Evolutionary conservation across 2,797 vertebrate genomes (phyloP), one percentile per base, ranked within the genome.

Genomic region (Thunnus albacares): DNA sequence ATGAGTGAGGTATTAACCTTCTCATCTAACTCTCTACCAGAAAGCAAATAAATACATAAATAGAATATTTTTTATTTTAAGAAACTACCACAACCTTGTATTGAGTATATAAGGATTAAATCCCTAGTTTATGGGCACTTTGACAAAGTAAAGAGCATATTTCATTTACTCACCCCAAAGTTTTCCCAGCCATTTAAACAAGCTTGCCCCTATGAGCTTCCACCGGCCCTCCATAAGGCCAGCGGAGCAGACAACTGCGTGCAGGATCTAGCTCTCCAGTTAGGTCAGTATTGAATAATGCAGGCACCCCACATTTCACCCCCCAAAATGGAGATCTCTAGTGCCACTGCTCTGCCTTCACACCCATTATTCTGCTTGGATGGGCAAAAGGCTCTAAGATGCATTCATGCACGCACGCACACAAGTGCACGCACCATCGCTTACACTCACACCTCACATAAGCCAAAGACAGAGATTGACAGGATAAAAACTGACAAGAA

Each of bases 271-370:
- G 49, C 59, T 75, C 80, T 85, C 52, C 68, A 79, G 77, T 85
- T 79, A 74, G 89, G 87, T 91, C 88, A 78, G 77, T 78, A 43
- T 26, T 95, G 89, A 95, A 95, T 95, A 93, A 95, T 95, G 91
- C 89, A 95, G 82, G 41, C 70, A 73, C 67, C 75, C 72, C 76
- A 68, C 71, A 83, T 85, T 87, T 88, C 80, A 70, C 71, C 65
- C 53, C 33, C 51, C n/a, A 66, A 91, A 86, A 73, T 81, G 64
- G 80, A 88, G 87, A 70, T 77, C 87, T 85, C 81, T 65, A 68
- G 75, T 68, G 71, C 84, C 75, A 66, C 77, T 81, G 76, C 87
- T 75, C 75, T 85, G 85, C 83, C 83, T 90, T 92, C 87, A 90
- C 81, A 82, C 70, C 91, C 89, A 93, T 95, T 92, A 93, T 92